Evolutionary conservation across 2,113 vertebrate genomes (phyloP).

Genomic region (Physeter macrocephalus): DNA sequence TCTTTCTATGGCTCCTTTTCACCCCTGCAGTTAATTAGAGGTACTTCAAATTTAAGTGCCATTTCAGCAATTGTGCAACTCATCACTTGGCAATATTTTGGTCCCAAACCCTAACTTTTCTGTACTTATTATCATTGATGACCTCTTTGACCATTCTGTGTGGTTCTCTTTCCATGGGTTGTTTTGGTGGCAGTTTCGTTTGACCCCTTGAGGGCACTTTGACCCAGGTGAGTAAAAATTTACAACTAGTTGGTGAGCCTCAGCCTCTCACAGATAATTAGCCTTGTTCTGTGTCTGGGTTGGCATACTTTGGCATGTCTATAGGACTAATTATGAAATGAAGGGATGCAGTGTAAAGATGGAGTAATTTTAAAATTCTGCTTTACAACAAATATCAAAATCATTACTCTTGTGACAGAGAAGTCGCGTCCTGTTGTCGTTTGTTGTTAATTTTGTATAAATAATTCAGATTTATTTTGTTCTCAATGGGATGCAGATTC

Average conservation of each 20-base stretch:
- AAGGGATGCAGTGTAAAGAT: not conserved
- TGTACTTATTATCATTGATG: conserved; percentile 36
- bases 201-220: conserved; percentile 18
- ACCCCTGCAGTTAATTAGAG: conserved; percentile 64
- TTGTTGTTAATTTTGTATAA: not conserved
- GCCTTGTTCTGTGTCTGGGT: not conserved
- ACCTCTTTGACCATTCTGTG: conserved; percentile 5
- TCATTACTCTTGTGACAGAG: not conserved
- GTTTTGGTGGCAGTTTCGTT: not conserved
- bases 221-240: conserved; percentile 34
- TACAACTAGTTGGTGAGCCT: conserved; percentile 12
- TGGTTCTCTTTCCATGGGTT: not conserved
- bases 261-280: conserved; percentile 46
- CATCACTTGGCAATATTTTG: conserved; percentile 23
- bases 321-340: conserved; percentile 35
- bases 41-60: conserved; percentile 51
- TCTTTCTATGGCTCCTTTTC: conserved; percentile 33
- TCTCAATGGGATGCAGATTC: not conserved
- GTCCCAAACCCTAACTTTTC: conserved; percentile 9
- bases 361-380: not conserved
- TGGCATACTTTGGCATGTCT: not conserved
- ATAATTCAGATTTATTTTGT: conserved; percentile 2
- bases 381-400: not conserved
- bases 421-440: not conserved
- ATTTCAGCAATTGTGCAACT: conserved; percentile 41